phyloP scores from a whole-genome alignment of 92 coral and sea anemone genomes.

The Umimayanthus kanabou region DNA sequence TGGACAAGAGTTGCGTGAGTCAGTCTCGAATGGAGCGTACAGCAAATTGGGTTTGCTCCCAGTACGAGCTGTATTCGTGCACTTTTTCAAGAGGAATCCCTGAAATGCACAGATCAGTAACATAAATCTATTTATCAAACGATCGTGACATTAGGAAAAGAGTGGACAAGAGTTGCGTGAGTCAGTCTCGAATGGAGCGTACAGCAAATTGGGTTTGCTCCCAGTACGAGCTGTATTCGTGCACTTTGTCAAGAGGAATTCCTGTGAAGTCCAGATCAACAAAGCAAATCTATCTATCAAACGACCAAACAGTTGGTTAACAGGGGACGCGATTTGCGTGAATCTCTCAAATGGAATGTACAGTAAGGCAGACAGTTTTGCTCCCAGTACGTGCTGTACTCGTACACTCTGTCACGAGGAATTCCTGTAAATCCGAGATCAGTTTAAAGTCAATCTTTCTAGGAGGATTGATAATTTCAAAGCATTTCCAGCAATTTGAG shows the following conservation, averaged over 20 bases:
- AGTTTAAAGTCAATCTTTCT: too few species aligned
- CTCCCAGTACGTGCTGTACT: constrained; percentile 99
- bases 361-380: constrained; percentile 66
- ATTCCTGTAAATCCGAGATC: constrained; percentile 55
- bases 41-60: constrained; percentile 89
- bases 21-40: constrained; percentile 90
- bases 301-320: too few species aligned
- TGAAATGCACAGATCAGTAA: background rate
- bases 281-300: too few species aligned
- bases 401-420: constrained; percentile 73
- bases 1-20: too few species aligned
- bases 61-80: constrained; percentile 96
- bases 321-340: too few species aligned
- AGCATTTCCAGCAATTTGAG: too few species aligned
- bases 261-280: constrained; percentile 45
- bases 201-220: constrained; percentile 83
- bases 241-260: constrained; percentile 75
- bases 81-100: constrained; percentile 81
- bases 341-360: constrained; percentile 84
- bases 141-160: too few species aligned
- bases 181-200: constrained; percentile 93
- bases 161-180: too few species aligned
- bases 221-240: constrained; percentile 99
- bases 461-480: too few species aligned
- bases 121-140: background rate